Percentiles rank a stretch among this genome's conserved stretches.
phyloP scores from a whole-genome alignment of 2,113 vertebrate species.

The Steatornis caripensis region DNA sequence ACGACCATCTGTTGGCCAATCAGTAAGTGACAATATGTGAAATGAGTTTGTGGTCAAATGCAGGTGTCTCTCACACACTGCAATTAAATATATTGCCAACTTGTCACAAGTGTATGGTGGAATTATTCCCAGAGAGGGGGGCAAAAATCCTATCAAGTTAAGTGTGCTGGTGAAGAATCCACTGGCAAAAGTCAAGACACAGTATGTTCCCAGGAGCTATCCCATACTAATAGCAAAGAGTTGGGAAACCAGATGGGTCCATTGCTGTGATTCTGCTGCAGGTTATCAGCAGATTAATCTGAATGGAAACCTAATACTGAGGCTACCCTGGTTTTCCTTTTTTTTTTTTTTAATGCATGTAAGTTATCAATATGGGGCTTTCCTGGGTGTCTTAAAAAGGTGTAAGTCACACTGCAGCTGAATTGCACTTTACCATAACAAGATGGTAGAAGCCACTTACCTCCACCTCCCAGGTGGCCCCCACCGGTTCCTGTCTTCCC shows the following conservation, averaged over 20 bases:
- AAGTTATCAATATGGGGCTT: background rate
- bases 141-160: background rate
- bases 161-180: background rate
- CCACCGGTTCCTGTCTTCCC: background rate
- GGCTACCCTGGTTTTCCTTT: background rate
- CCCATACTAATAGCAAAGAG: background rate
- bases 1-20: background rate
- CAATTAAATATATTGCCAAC: background rate
- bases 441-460: background rate
- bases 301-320: background rate
- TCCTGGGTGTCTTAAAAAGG: background rate
- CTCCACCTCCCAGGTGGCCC: background rate
- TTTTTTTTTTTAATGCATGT: rapidly evolving
- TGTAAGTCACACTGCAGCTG: background rate
- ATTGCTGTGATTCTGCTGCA: background rate
- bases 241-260: background rate
- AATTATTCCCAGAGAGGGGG: background rate
- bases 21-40: background rate
- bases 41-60: background rate
- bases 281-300: background rate
- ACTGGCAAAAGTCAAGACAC: background rate
- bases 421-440: background rate
- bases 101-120: background rate
- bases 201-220: background rate
- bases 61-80: rapidly evolving